Base-by-base conservation (phyloP, 2,797 vertebrate genomes). In the Anguilla marmorata region DNA sequence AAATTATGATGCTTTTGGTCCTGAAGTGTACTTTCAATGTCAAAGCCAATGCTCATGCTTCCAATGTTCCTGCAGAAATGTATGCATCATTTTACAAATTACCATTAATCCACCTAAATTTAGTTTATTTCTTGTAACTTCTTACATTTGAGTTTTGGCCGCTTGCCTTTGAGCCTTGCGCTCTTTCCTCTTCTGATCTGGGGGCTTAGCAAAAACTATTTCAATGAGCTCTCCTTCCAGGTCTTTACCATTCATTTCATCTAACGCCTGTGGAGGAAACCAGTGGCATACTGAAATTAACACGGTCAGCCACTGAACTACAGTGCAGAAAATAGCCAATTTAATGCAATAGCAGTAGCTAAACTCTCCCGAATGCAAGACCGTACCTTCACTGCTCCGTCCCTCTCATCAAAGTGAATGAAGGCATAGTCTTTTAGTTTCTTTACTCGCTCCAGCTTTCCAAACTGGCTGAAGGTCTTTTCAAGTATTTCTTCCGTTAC, bases 391-490 rank as follows among this genome's bases (percentile, higher is more conserved):
- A 99, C 97, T 90, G 98, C 99, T 92, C 98, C 97, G 89, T 99
- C 98, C 92, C 99, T 93, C 82, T 99, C 99, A 93, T 99, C 98
- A 89, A 99, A 99, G 95, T 99, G 99, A 94, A 99, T 98, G 92
- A 99, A 99, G 93, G 99, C 99, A 85, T 99, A 99, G 92, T 99
- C 98, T 95, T 99, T 99, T 93, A 99, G 94, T 91, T 99, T 99
- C 95, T 99, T 99, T 92, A 99, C 99, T 91, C 99, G 96, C 92
- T 99, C 98, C 94, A 99, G 94, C 91, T 97, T 98, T 48, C 98
- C 98, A 93, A 97, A 99, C 88, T 97, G 94, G 90, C 97, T 96
- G 94, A 99, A 99, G 37, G 97, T 96, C 85, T 95, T 98, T 96
- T 99, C 98, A 96, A 99, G 95, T 89, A 97, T 97, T 92, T 99